Percentiles rank a stretch among this genome's conserved stretches.
Conservation (phyloP, 2,797 vertebrate genomes). For the Rhinatrema bivittatum region DNA sequence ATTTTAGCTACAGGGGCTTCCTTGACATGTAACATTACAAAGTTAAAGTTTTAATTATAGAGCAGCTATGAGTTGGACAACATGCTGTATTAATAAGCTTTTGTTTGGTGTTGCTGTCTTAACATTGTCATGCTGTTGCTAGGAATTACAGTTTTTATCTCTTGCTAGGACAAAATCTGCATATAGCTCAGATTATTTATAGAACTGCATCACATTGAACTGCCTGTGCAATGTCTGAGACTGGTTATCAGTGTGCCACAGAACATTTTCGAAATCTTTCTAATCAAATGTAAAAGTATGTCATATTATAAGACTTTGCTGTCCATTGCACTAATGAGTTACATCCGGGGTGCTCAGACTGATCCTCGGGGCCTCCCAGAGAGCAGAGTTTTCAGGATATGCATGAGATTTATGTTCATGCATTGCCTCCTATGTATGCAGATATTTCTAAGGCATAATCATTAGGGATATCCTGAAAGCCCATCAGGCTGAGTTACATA, state of each 20-base stretch:
- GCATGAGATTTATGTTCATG: no score
- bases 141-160: slow-evolving; percentile 33
- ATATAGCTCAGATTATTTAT: slow-evolving; percentile 47
- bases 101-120: slow-evolving; percentile 9
- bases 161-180: slow-evolving; percentile 39
- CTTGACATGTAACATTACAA: slow-evolving; percentile 1
- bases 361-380: no score
- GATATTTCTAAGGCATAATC: no score
- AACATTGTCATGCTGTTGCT: slow-evolving; percentile 38
- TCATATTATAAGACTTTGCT: no score
- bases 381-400: no score
- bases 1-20: background rate
- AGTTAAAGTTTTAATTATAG: slow-evolving; percentile 16
- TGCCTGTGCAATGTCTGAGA: slow-evolving; percentile 42
- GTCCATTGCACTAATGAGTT: no score
- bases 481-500: background rate
- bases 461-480: no score
- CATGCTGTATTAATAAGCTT: slow-evolving; percentile 22
- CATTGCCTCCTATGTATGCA: no score
- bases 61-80: slow-evolving; percentile 17
- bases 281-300: no score
- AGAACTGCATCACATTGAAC: slow-evolving; percentile 53
- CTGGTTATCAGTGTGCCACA: slow-evolving; percentile 28
- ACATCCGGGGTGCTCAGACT: no score
- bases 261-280: slow-evolving; percentile 44